Evolutionary conservation across 2,888 invertebrate species (phyloP).

Genomic region (Barypeithes pellucidus): DNA sequence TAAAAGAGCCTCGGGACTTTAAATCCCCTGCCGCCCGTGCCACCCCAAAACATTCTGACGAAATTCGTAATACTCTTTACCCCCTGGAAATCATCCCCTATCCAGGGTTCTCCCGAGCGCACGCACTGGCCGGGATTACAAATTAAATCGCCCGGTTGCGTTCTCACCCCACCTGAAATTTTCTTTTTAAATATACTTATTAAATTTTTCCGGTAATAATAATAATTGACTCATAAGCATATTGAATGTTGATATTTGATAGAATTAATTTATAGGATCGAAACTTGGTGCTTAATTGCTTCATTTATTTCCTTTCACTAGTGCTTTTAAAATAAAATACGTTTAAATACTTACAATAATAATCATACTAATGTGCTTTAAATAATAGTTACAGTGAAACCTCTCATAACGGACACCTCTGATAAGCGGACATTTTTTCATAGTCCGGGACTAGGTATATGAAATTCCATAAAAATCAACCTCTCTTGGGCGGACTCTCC

Average conservation of each 20-base stretch:
- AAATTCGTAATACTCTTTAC: constrained; percentile 26
- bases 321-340: no score
- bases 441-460: no score
- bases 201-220: constrained; percentile 1
- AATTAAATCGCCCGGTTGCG: constrained; percentile 26
- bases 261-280: no score
- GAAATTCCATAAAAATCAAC: no score
- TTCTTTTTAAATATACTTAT: constrained; percentile 11
- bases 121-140: constrained; percentile 8
- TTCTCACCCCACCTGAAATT: constrained; percentile 30
- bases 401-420: no score
- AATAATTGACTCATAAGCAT: neutral
- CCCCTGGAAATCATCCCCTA: constrained; percentile 8
- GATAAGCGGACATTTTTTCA: no score
- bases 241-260: neutral
- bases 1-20: constrained; percentile 31
- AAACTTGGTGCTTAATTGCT: no score
- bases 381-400: no score
- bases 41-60: constrained; percentile 18
- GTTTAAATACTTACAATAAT: no score
- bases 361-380: no score
- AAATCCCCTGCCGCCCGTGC: constrained; percentile 4
- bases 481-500: no score
- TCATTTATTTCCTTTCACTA: no score
- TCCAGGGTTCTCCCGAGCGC: neutral